Evolutionary conservation across 2,113 vertebrate genomes (phyloP), one percentile per base, ranked within the genome.

Genomic region (Apodemus speciosus): DNA sequence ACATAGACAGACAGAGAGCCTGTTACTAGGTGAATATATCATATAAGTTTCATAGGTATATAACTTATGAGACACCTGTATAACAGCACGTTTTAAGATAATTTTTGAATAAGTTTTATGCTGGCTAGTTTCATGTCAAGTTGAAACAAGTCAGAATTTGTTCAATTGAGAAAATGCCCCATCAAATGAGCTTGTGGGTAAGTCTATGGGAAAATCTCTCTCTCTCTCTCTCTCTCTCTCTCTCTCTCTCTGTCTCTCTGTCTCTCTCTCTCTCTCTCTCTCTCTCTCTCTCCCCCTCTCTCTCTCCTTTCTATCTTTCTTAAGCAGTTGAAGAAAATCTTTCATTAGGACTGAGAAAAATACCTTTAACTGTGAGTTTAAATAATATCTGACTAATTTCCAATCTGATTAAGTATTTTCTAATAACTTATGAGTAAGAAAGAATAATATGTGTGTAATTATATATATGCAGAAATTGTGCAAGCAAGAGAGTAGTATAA

Each of bases 381-480:
- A 95, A 81, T 32, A 81, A 6, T 58, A 3, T n/a, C 49, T 76
- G 38, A 40, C 25, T 76, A 66, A 76, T 68, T 94, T 94, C 40
- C 32, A 56, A 25, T 77, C 4, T 77, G n/a, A 6, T 64, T 92
- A 92, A 69, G 71, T 90, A 76, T 62, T 87, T 71, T 27, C 80
- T 73, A 73, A 69, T 53, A 88, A 69, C 20, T 91, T 58, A 81
- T 58, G 13, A 80, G 15, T 14, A 76, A 76, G 35, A 30, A 56
- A 79, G 32, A 79, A n/a, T 21, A 10, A 15, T 56, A 30, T 27
- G 60, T 62, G 3, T 62, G 9, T 9, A 27, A 35, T 25, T 62
- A 30, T 27, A 6, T 68, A 16, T 35, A 15, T 32, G 4, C 23
- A 68, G 16, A 85, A 64, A 66, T 9, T 18, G 23, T 9, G 30